Conservation (phyloP, 2,797 vertebrate species). For the Acropternis orthonyx region DNA sequence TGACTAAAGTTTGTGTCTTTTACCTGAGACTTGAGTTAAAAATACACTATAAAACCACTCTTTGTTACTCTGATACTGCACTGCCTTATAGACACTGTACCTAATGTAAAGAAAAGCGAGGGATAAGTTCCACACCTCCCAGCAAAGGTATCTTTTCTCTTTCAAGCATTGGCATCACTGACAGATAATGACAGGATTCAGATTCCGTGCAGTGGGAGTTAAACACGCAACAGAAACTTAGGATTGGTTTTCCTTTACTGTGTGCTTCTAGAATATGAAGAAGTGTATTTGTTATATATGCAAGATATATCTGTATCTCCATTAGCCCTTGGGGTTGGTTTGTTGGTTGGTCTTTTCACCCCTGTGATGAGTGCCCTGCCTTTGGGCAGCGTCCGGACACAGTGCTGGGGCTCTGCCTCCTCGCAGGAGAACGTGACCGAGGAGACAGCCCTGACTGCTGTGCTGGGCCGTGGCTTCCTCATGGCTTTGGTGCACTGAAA, state of each 20-base stretch:
- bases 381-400: not conserved
- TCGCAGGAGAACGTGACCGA: not conserved
- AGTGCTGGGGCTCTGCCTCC: not conserved
- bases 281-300: no score
- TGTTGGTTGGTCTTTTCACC: no score
- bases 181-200: not conserved
- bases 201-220: not conserved
- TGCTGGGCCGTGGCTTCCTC: not conserved
- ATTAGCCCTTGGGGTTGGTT: no score
- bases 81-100: not conserved
- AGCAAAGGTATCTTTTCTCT: not conserved
- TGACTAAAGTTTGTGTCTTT: not conserved
- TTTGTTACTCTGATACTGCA: not conserved
- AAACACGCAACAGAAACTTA: not conserved
- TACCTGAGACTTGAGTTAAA: not conserved
- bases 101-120: not conserved
- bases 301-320: no score
- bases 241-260: not conserved
- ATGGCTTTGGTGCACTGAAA: not conserved
- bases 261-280: not conserved
- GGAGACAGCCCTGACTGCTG: not conserved
- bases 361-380: no score
- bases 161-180: not conserved
- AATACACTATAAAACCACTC: not conserved
- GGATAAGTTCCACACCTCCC: not conserved